Evolutionary conservation across 2,888 invertebrate species (phyloP), one percentile per base, ranked within the genome.

Genomic region (Dugesia japonica): DNA sequence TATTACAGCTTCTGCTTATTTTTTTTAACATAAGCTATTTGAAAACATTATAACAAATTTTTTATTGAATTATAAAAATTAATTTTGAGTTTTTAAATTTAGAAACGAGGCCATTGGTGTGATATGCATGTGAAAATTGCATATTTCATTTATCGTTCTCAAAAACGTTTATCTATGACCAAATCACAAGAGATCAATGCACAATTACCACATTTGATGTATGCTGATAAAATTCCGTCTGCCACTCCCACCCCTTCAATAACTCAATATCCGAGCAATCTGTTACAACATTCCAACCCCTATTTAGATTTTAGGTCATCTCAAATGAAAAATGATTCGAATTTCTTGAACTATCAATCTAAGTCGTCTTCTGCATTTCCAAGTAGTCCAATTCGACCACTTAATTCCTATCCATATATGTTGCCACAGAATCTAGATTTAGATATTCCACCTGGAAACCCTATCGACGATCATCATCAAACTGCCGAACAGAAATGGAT

Each of bases 111-210:
- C 7, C 74, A 42, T 17, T 74, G 74, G 74, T 74, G 74, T 42
- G 74, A 74, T 20, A 74, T 74, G 74, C 74, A 74, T 42, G 74
- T 74, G 7, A 33, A 74, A 31, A 74, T 74, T n/a, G 74, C 74
- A 26, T 74, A 42, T 26, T 42, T 33, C n/a, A 74, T 74, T 28
- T 74, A 74, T 42, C 9, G 26, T 4, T 33, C 74, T 31, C 74
- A 74, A 38, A 38, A 38, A 38, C 9, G 38, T 13, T 38, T 38
- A 38, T 38, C 38, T 17, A 38, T 38, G 9, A 13, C 38, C 38
- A 38, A 38, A 38, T 38, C 38, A 9, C 38, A 38, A 17, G 38
- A 38, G 17, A 38, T 38, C 38, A 38, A 38, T 38, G 17, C 38
- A 38, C 38, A 38, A 38, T 38, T 38, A 17, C 38, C 38, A 17